These are phyloP conservation scores for Hemibagrus wyckioides DNA, from an alignment of 2,113 vertebrate species.

Conservation along the genomic window DNA sequence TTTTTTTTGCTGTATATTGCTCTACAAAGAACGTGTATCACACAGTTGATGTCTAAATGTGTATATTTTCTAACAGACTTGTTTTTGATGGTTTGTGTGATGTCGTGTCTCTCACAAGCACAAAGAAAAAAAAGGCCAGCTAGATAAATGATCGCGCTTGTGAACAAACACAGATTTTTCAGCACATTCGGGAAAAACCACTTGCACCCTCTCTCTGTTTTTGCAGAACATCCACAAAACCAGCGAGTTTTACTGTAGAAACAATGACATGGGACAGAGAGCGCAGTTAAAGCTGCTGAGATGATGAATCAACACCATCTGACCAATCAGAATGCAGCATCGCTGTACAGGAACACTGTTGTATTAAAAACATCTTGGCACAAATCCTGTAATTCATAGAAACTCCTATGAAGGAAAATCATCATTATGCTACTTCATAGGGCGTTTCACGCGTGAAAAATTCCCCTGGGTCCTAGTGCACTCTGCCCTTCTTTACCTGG, in stretches of 20 bases:
- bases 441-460: too few species aligned
- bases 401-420: not conserved
- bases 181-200: not conserved
- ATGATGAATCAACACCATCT: not conserved
- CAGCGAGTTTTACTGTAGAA: not conserved
- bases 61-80: not conserved
- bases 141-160: not conserved
- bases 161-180: not conserved
- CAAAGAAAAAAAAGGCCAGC: not conserved
- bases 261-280: not conserved
- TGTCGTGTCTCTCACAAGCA: not conserved
- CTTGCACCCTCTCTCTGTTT: too few species aligned
- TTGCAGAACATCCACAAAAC: not conserved
- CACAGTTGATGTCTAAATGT: not conserved
- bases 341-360: not conserved
- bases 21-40: not conserved
- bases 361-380: not conserved
- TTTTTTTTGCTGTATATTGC: not conserved
- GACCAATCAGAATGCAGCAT: not conserved
- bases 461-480: too few species aligned
- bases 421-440: not conserved
- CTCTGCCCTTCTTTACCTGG: too few species aligned
- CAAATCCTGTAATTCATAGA: not conserved
- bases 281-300: not conserved
- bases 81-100: not conserved